Conservation (phyloP, 2,888 invertebrate genomes). For the Hydropsyche betteni region DNA sequence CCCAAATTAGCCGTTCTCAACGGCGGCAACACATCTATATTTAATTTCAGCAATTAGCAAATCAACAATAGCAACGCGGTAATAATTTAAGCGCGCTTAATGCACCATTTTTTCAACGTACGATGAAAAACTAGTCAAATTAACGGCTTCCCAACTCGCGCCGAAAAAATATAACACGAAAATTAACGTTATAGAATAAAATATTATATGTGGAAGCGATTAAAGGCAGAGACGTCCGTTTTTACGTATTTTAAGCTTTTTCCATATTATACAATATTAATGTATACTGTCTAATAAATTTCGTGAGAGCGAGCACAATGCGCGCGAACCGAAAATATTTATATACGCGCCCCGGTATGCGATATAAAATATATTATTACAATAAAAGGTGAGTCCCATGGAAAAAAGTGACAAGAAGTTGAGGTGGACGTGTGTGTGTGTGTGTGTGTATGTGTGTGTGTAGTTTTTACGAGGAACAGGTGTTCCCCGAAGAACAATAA, state of each 20-base stretch:
- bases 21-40: background rate
- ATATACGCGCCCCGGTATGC: conserved; percentile 24
- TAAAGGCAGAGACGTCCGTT: conserved; percentile 9
- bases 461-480: conserved; percentile 49
- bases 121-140: conserved; percentile 17
- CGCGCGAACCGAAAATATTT: conserved; percentile 36
- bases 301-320: conserved; percentile 30
- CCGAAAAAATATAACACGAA: conserved; percentile 17
- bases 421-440: conserved; percentile 4
- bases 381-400: background rate
- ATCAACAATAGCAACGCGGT: conserved; percentile 13
- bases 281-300: conserved; percentile 31
- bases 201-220: conserved; percentile 22
- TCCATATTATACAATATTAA: conserved; percentile 20
- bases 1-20: no score
- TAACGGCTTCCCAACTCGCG: conserved; percentile 1
- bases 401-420: conserved; percentile 19
- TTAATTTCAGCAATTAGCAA: conserved; percentile 20
- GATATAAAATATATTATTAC: conserved; percentile 29
- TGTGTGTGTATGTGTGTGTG: conserved; percentile 3
- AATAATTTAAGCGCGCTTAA: conserved; percentile 1
- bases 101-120: no score
- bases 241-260: conserved; percentile 2
- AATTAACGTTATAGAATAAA: conserved; percentile 29
- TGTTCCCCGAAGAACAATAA: conserved; percentile 44